Percentiles rank a stretch among this genome's conserved stretches.
These are phyloP conservation scores for Pelodiscus sinensis DNA, from an alignment of 2,113 vertebrate genomes.

Conservation along the genomic window DNA sequence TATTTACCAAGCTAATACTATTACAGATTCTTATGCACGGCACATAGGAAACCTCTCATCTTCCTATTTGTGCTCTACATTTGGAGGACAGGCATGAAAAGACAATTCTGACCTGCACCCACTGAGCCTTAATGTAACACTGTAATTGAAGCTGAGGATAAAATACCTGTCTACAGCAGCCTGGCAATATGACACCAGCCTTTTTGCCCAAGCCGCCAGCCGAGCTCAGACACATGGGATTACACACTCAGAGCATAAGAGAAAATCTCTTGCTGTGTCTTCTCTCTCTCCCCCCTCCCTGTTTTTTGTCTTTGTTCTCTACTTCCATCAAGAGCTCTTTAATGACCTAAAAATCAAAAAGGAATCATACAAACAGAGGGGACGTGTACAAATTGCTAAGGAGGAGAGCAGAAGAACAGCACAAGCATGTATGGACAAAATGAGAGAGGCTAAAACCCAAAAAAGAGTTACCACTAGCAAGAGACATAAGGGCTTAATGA, in stretches of 20 bases:
- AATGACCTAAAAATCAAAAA: neutral
- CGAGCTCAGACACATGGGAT: neutral
- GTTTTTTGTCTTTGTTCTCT: neutral
- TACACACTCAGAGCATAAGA: neutral
- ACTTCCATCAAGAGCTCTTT: neutral
- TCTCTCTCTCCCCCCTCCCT: neutral
- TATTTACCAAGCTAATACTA: slow-evolving; percentile 60
- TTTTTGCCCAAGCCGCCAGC: neutral
- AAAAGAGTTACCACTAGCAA: neutral
- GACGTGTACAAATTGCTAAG: neutral
- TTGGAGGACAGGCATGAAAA: slow-evolving; percentile 60
- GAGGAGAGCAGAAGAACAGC: neutral
- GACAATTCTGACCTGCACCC: slow-evolving; percentile 52
- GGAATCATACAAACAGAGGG: neutral
- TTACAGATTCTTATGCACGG: slow-evolving; percentile 47
- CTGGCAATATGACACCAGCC: neutral
- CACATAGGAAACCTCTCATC: slow-evolving; percentile 44
- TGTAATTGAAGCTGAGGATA: slow-evolving; percentile 45
- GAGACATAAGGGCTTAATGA: neutral
- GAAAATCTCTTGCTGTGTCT: neutral
- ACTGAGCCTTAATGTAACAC: slow-evolving; percentile 48
- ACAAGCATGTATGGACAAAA: neutral
- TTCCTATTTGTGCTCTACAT: slow-evolving; percentile 20
- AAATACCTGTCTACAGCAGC: slow-evolving; percentile 24
- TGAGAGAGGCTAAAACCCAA: neutral